Conservation (phyloP, 1,140 invertebrate species). For the Panagrolaimus sp. region DNA sequence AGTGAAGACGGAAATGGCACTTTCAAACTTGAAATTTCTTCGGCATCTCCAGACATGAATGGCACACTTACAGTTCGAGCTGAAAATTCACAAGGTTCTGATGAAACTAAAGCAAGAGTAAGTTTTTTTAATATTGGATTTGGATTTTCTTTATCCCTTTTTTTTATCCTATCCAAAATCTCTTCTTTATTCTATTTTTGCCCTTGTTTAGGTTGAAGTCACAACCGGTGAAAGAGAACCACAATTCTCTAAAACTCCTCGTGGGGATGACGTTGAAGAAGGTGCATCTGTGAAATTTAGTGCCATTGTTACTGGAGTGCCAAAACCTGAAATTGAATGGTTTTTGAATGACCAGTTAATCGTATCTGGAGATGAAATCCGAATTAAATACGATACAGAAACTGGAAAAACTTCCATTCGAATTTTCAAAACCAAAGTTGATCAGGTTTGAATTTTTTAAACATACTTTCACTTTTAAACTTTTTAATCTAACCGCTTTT, state of each 20-base stretch:
- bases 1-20: conserved; percentile 41
- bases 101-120: conserved; percentile 20
- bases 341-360: conserved; percentile 64
- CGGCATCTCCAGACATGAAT: conserved; percentile 78
- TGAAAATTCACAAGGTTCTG: conserved; percentile 65
- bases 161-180: background rate
- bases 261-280: conserved; percentile 65
- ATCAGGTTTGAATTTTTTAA: conserved; percentile 26
- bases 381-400: conserved; percentile 43
- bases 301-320: conserved; percentile 80
- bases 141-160: background rate
- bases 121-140: background rate
- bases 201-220: conserved; percentile 23
- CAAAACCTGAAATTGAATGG: conserved; percentile 80
- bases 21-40: conserved; percentile 80
- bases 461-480: background rate
- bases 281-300: conserved; percentile 64
- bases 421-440: conserved; percentile 44
- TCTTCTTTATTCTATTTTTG: background rate
- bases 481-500: conserved; percentile 1
- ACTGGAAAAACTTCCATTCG: conserved; percentile 53
- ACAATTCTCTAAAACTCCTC: conserved; percentile 52
- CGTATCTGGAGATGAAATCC: conserved; percentile 34
- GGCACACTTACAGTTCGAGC: conserved; percentile 82
- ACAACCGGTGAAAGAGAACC: conserved; percentile 30